Conservation (phyloP, 2,888 invertebrate species). For the Adineta ricciae region DNA sequence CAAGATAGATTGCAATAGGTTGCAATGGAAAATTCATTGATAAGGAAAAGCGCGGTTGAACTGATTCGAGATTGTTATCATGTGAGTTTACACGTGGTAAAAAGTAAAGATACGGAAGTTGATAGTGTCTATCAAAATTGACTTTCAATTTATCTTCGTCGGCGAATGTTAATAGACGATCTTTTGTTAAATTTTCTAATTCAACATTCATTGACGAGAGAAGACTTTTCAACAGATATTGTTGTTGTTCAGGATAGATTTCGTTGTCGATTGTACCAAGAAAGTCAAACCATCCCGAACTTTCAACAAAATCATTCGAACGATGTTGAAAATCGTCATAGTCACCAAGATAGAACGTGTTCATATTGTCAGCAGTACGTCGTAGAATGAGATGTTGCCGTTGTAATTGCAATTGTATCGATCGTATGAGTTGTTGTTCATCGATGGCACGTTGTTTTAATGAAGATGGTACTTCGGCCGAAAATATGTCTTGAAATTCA, state of each 20-base stretch:
- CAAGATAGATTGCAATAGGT: neutral
- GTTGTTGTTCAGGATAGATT: neutral
- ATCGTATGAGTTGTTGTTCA: neutral
- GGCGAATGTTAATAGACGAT: neutral
- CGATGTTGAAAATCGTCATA: neutral
- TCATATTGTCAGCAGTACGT: neutral
- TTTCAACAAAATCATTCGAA: neutral
- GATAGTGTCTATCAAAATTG: neutral
- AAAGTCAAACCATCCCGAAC: neutral
- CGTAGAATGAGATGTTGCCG: neutral
- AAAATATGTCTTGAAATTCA: neutral
- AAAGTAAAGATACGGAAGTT: neutral
- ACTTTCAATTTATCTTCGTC: neutral
- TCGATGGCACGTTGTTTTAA: neutral
- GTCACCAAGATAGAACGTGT: neutral
- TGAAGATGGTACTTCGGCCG: neutral
- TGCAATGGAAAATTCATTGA: neutral
- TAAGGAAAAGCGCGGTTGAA: neutral
- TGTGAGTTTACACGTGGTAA: neutral
- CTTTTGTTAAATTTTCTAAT: neutral
- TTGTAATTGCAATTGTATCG: neutral
- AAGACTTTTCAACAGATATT: neutral
- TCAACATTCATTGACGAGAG: neutral
- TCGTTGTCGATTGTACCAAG: neutral
- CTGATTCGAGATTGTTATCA: neutral